Evolutionary conservation across 2,113 vertebrate species (phyloP).

Genomic region (Ascaphus truei): DNA sequence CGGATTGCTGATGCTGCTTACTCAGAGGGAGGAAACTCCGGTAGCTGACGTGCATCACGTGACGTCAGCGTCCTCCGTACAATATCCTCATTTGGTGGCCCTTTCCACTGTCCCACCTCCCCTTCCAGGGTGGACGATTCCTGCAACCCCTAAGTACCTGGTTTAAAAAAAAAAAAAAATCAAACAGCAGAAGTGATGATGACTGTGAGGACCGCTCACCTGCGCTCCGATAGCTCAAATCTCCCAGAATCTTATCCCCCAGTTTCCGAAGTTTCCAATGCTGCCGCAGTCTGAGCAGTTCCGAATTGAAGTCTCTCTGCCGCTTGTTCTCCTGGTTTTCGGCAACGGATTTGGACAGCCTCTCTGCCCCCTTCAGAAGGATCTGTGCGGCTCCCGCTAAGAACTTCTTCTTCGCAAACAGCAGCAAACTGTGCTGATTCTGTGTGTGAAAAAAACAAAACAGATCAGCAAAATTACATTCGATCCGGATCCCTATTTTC

Average conservation of each 20-base stretch:
- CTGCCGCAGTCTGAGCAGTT: conserved; percentile 86
- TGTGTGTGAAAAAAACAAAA: conserved; percentile 40
- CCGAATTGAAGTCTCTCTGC: conserved; percentile 94
- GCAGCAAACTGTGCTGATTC: conserved; percentile 86
- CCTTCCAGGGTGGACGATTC: too few species aligned
- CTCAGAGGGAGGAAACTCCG: too few species aligned
- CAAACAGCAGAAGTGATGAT: not conserved
- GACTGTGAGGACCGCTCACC: conserved; percentile 62
- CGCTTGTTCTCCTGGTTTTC: conserved; percentile 93
- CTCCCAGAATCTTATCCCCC: conserved; percentile 95
- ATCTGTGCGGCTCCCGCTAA: conserved; percentile 89
- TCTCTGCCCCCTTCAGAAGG: conserved; percentile 89
- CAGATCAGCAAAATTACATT: not conserved
- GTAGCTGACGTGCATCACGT: too few species aligned
- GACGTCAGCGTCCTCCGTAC: too few species aligned
- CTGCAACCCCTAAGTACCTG: too few species aligned
- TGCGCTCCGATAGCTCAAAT: conserved; percentile 94
- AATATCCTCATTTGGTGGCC: too few species aligned
- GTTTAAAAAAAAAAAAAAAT: too few species aligned
- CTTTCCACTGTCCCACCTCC: too few species aligned
- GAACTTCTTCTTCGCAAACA: conserved; percentile 94
- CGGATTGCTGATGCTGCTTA: too few species aligned
- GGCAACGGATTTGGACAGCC: conserved; percentile 83
- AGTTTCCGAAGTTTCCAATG: conserved; percentile 98
- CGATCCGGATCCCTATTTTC: too few species aligned